Base-by-base conservation (phyloP, 2,888 invertebrate genomes). In the Kryphioiulus occultus region DNA sequence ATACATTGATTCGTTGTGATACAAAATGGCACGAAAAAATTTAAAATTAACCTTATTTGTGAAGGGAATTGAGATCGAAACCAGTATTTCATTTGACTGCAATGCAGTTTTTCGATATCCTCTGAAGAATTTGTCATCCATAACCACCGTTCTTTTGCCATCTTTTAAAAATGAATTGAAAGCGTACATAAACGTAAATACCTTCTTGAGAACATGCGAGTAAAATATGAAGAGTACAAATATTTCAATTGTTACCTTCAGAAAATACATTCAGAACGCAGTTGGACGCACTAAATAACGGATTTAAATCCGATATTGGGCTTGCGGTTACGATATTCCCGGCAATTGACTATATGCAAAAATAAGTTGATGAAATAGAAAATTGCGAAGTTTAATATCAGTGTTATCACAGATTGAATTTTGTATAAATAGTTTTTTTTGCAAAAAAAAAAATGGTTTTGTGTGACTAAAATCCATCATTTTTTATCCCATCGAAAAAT, bases 271-370 rank as follows among this genome's bases (percentile, higher is more conserved):
- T 94, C 17, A 97, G 91, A 89, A 93, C 92, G 26, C 91, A 90
- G n/a, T 91, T 91, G 87, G 95, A 94, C 0, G 98, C 97, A 93
- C 97, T 94, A 89, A 98, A 94, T 90, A 99, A 95, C 0, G 98
- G 98, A 92, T 97, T 97, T 91, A 99, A 93, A 92, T 99, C 99
- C 0, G 98, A 98, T 91, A 99, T 98, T 0, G 99, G 98, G 92
- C 98, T 98, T 22, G 97, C 96, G 0, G 98, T 98, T 93, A 98
- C 95, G 89, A 99, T 96, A 92, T 99, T 98, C 35, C 99, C 98
- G 47, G 96, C 97, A 42, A 99, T 93, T 19, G 96, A 95, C 94
- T 94, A n/a, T n/a, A n/a, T n/a, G n/a, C n/a, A n/a, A n/a, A n/a
- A n/a, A n/a, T n/a, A n/a, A n/a, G n/a, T n/a, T n/a, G n/a, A n/a